Evolutionary conservation across 1,140 invertebrate genomes (phyloP).

Genomic region (Brachionus plicatilis): DNA sequence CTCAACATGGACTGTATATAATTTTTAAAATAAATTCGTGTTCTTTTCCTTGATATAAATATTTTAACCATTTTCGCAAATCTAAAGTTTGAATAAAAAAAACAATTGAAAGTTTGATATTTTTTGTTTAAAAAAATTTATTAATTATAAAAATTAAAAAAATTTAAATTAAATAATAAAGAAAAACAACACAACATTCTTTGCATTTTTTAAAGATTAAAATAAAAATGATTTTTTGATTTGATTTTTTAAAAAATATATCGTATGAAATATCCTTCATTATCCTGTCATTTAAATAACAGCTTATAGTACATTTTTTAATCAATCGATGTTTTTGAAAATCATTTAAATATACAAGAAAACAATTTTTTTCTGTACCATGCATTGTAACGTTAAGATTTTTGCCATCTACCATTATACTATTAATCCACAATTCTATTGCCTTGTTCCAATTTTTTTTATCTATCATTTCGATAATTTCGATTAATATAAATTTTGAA

Average conservation of each 20-base stretch:
- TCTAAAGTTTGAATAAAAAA: not conserved
- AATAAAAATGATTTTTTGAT: not conserved
- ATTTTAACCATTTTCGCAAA: not conserved
- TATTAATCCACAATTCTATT: slow-evolving; percentile 1
- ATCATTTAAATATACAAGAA: not conserved
- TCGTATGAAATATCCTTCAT: not conserved
- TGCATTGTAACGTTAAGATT: not conserved
- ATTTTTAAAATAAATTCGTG: not conserved
- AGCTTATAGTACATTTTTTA: not conserved
- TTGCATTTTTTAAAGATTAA: not conserved
- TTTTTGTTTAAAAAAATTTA: not conserved
- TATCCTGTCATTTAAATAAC: not conserved
- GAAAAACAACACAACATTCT: not conserved
- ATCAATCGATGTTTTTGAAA: not conserved
- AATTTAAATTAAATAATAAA: not conserved
- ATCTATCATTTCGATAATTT: not conserved
- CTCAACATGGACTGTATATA: not conserved
- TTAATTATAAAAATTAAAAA: not conserved
- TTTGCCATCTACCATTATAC: not conserved
- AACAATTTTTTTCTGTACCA: not conserved
- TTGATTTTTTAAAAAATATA: not conserved
- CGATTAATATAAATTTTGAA: not conserved
- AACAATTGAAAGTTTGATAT: not conserved
- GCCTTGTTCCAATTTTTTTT: not conserved
- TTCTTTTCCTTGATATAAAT: not conserved